Percentiles rank a stretch among this genome's conserved stretches.
phyloP scores from a whole-genome alignment of 2,113 vertebrate species.

The Solea senegalensis region DNA sequence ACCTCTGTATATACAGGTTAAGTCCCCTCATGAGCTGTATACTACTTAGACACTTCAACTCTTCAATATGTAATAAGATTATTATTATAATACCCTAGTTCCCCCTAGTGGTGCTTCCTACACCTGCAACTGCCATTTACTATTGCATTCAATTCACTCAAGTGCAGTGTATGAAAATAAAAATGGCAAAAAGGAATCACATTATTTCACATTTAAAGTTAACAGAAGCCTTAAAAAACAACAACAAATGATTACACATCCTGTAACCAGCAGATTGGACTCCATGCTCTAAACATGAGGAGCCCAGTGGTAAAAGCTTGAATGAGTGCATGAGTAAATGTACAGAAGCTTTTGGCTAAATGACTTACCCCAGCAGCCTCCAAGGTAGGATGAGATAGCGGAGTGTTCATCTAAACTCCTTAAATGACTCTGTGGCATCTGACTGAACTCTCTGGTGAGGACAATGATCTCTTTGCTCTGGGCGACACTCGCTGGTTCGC shows the following conservation, averaged over 20 bases:
- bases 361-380: conserved; percentile 54
- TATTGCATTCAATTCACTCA: not conserved
- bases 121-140: conserved; percentile 10
- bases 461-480: conserved; percentile 70
- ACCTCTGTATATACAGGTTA: too few species aligned
- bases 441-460: conserved; percentile 65
- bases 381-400: conserved; percentile 31
- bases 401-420: conserved; percentile 52
- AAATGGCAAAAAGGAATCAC: not conserved
- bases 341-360: conserved; percentile 21
- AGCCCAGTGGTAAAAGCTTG: conserved; percentile 1
- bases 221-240: not conserved
- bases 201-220: not conserved
- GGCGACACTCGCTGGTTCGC: conserved; percentile 26
- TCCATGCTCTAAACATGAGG: conserved; percentile 5
- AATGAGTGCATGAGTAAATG: not conserved
- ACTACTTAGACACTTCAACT: not conserved
- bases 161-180: not conserved
- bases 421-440: conserved; percentile 49
- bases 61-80: not conserved
- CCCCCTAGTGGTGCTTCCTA: conserved; percentile 58
- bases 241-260: not conserved
- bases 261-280: not conserved
- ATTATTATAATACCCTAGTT: conserved; percentile 13
- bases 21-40: not conserved